These are phyloP conservation scores for Ischnus inquisitorius DNA, from an alignment of 2,888 invertebrate species.

Conservation along the genomic window DNA sequence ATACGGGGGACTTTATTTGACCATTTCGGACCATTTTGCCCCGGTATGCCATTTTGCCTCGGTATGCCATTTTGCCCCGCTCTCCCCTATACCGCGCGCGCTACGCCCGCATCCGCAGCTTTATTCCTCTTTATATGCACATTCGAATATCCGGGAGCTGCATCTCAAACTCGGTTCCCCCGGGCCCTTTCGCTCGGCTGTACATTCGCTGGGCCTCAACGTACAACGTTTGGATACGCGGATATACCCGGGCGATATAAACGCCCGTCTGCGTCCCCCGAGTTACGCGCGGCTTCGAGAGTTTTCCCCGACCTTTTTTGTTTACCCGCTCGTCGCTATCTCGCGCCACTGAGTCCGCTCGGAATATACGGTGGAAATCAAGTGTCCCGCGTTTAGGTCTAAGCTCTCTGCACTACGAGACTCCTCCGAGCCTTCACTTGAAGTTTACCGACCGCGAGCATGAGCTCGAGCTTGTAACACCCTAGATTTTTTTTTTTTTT, in stretches of 20 bases:
- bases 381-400: slow-evolving; percentile 38
- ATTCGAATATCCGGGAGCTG: slow-evolving; percentile 77
- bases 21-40: too few species aligned
- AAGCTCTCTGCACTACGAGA: background rate
- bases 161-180: slow-evolving; percentile 76
- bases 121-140: slow-evolving; percentile 76
- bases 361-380: slow-evolving; percentile 68
- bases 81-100: background rate
- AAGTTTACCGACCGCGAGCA: background rate
- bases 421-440: background rate
- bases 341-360: slow-evolving; percentile 58
- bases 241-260: slow-evolving; percentile 51
- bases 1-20: too few species aligned
- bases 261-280: too few species aligned
- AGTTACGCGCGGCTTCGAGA: slow-evolving; percentile 68
- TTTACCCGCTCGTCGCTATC: slow-evolving; percentile 46
- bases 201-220: slow-evolving; percentile 14
- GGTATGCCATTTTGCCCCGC: too few species aligned
- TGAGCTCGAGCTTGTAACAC: too few species aligned
- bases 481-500: too few species aligned
- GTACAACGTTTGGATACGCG: too few species aligned
- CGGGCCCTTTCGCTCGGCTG: slow-evolving; percentile 45
- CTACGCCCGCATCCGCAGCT: slow-evolving; percentile 68
- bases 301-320: slow-evolving; percentile 67
- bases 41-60: too few species aligned